A percentile compares a stretch with the other conserved stretches of the same genome.
Evolutionary conservation across 1,140 invertebrate genomes (phyloP).

Genomic region (Pseudomyrmex dendroicus): DNA sequence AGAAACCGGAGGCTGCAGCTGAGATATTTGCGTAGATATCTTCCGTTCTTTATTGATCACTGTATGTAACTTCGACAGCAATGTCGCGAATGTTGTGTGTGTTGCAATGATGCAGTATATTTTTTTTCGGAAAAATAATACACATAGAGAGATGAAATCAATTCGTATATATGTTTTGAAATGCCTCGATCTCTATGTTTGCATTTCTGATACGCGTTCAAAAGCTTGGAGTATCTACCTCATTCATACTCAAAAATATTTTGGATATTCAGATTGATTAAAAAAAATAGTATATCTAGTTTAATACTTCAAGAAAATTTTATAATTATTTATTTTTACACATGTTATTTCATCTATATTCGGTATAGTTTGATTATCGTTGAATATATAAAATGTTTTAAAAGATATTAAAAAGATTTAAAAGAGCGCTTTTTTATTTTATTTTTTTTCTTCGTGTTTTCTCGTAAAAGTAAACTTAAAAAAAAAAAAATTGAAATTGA

Average conservation of each 20-base stretch:
- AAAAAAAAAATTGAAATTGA: no score
- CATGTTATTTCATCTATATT: no score
- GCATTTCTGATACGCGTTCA: background rate
- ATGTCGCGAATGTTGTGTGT: background rate
- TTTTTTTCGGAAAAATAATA: slow-evolving; percentile 14
- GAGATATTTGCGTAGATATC: background rate
- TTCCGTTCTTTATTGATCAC: background rate
- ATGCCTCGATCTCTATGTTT: background rate
- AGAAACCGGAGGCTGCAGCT: background rate
- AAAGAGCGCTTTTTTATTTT: no score
- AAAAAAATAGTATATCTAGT: no score
- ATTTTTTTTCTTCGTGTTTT: no score
- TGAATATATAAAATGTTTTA: no score
- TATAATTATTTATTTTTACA: no score
- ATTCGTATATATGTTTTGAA: slow-evolving; percentile 10
- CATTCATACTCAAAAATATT: background rate
- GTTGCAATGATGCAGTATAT: background rate
- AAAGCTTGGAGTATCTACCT: background rate
- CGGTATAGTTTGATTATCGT: no score
- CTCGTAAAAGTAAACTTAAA: no score
- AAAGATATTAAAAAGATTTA: no score
- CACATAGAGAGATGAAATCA: background rate
- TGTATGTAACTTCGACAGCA: background rate
- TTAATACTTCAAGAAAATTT: no score
- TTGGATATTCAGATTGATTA: background rate